Percentiles rank a stretch among this genome's conserved stretches.
These are phyloP conservation scores for Drosophila algonquin DNA, from an alignment of 2,888 invertebrate species.

Conservation along the genomic window DNA sequence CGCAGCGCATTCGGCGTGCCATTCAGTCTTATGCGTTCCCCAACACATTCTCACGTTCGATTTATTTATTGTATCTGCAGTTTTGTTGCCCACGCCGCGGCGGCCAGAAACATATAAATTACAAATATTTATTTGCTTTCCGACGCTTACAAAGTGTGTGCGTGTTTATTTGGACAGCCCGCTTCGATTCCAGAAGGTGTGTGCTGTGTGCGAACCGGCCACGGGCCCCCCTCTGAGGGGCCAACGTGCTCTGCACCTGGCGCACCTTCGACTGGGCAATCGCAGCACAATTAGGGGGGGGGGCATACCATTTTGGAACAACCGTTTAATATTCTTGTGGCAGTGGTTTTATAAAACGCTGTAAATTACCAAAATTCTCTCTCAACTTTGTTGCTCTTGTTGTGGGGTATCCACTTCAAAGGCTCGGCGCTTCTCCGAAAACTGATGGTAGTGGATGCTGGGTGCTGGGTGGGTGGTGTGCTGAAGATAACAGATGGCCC, in stretches of 20 bases:
- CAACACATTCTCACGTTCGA: slow-evolving; percentile 67
- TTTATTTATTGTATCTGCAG: slow-evolving; percentile 65
- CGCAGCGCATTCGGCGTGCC: slow-evolving; percentile 47
- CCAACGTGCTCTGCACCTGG: slow-evolving; percentile 64
- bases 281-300: slow-evolving; percentile 23
- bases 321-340: slow-evolving; percentile 34
- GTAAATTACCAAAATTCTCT: slow-evolving; percentile 43
- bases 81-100: slow-evolving; percentile 60
- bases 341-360: slow-evolving; percentile 36
- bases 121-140: slow-evolving; percentile 73
- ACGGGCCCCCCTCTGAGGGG: slow-evolving; percentile 5
- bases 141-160: slow-evolving; percentile 73
- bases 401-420: slow-evolving; percentile 43
- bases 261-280: slow-evolving; percentile 42
- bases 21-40: slow-evolving; percentile 11
- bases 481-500: slow-evolving; percentile 58
- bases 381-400: slow-evolving; percentile 13
- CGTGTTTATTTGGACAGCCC: slow-evolving; percentile 75
- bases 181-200: slow-evolving; percentile 27
- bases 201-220: slow-evolving; percentile 11
- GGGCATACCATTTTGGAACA: slow-evolving; percentile 26
- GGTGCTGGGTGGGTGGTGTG: slow-evolving; percentile 51
- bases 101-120: slow-evolving; percentile 67
- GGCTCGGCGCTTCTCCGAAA: slow-evolving; percentile 38
- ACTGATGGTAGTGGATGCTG: slow-evolving; percentile 45